Conservation (phyloP, 2,888 invertebrate species). For the Thereva unica region DNA sequence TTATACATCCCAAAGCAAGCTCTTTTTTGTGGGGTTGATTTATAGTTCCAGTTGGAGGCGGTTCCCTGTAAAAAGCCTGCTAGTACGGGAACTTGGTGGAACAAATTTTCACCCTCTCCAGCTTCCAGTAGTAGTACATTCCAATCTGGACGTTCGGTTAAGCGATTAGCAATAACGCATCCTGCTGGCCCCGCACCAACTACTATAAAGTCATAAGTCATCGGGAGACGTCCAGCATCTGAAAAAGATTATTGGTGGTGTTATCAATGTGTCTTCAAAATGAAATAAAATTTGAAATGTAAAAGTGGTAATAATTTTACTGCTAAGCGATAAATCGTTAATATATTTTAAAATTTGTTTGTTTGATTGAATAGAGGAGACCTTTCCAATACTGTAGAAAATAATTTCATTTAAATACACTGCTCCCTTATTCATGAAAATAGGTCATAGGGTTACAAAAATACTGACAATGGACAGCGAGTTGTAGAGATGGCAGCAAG, state of each 20-base stretch:
- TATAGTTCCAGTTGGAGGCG: constrained; percentile 73
- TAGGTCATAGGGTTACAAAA: no score
- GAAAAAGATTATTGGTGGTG: constrained; percentile 63
- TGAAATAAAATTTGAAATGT: neutral
- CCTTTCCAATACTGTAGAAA: no score
- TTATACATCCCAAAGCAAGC: constrained; percentile 62
- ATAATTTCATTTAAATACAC: no score
- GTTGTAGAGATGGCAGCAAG: no score
- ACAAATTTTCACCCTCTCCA: constrained; percentile 58
- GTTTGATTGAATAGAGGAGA: no score
- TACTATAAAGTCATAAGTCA: constrained; percentile 79
- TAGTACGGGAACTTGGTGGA: constrained; percentile 52
- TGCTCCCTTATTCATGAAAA: no score
- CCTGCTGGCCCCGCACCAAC: constrained; percentile 87
- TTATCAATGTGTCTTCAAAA: neutral
- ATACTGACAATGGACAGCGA: no score
- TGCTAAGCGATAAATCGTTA: no score
- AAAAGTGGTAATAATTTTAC: neutral
- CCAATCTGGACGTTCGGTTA: constrained; percentile 58
- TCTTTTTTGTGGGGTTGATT: constrained; percentile 66
- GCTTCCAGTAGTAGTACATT: constrained; percentile 61
- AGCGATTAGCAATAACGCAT: constrained; percentile 57
- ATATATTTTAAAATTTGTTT: no score
- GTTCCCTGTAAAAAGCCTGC: constrained; percentile 53
- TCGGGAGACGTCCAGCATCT: constrained; percentile 68